A percentile compares a stretch with the other conserved stretches of the same genome.
Conservation (phyloP, 2,888 invertebrate species). For the Pollenia amentaria region DNA sequence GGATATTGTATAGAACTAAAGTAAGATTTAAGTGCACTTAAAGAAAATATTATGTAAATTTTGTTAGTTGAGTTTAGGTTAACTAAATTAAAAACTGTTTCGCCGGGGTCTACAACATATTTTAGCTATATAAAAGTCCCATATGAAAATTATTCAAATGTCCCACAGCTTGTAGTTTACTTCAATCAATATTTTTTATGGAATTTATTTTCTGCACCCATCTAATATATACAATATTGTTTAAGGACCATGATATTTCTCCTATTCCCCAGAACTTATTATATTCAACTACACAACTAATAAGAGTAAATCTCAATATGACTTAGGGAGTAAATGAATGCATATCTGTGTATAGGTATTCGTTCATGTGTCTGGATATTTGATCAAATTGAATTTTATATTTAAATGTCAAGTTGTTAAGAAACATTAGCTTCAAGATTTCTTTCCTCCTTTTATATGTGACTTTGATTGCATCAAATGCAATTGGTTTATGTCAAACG, state of each 20-base stretch:
- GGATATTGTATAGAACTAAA: no score
- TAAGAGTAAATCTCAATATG: constrained; percentile 54
- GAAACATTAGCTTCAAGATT: constrained; percentile 73
- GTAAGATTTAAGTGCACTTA: no score
- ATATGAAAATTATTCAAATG: no score
- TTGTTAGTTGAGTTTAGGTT: no score
- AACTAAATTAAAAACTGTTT: no score
- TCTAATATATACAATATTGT: constrained; percentile 29
- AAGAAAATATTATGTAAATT: no score
- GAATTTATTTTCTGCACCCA: neutral
- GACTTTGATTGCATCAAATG: constrained; percentile 75
- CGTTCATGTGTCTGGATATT: constrained; percentile 65
- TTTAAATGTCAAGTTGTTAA: constrained; percentile 75
- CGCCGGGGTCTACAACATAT: no score
- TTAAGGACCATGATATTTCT: constrained; percentile 31
- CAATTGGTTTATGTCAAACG: constrained; percentile 74
- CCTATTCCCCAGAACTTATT: neutral
- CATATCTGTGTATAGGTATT: neutral
- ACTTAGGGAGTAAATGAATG: constrained; percentile 40
- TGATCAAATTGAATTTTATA: constrained; percentile 73
- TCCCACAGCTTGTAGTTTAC: no score
- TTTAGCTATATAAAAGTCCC: no score
- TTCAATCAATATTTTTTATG: neutral
- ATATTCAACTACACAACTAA: constrained; percentile 25
- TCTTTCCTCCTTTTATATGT: constrained; percentile 47